Evolutionary conservation across 1,140 invertebrate species (phyloP).

Genomic region (Tyrophagus putrescentiae): DNA sequence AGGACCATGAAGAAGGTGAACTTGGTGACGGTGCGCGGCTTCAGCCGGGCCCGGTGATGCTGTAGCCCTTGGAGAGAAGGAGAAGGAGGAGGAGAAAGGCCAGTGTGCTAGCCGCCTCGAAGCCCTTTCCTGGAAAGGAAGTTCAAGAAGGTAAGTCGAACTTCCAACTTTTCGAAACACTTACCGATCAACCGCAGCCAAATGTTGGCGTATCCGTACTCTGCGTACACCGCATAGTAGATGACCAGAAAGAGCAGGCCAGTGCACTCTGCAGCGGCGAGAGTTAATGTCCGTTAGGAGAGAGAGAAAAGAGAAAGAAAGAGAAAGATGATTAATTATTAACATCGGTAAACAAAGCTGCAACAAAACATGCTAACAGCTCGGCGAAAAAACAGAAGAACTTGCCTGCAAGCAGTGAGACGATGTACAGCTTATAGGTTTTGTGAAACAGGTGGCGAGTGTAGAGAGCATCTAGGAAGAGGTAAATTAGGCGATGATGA

Average conservation of each 20-base stretch:
- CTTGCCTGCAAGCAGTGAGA: constrained; percentile 41
- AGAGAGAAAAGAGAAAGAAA: not conserved
- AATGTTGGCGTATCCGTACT: constrained; percentile 46
- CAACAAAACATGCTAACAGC: not conserved
- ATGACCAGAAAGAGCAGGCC: constrained; percentile 49
- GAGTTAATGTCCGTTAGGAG: not conserved
- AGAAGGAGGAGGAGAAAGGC: constrained; percentile 60
- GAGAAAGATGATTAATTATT: not conserved
- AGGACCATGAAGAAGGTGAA: constrained; percentile 62
- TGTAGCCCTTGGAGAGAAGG: constrained; percentile 72
- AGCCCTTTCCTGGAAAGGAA: constrained; percentile 20
- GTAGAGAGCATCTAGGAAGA: constrained; percentile 51
- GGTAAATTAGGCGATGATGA: not conserved
- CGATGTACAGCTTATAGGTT: constrained; percentile 69
- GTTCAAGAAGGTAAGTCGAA: not conserved
- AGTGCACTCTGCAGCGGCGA: constrained; percentile 32
- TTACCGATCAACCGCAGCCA: constrained; percentile 45
- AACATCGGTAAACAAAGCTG: not conserved
- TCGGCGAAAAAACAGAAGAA: not conserved
- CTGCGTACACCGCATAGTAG: constrained; percentile 52
- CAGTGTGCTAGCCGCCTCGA: constrained; percentile 53
- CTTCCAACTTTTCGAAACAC: constrained; percentile 25
- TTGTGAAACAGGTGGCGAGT: constrained; percentile 49
- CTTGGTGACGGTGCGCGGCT: constrained; percentile 50
- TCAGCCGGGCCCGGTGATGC: constrained; percentile 66